phyloP scores from a whole-genome alignment of 2,888 invertebrate genomes.

The Agrotis segetum region DNA sequence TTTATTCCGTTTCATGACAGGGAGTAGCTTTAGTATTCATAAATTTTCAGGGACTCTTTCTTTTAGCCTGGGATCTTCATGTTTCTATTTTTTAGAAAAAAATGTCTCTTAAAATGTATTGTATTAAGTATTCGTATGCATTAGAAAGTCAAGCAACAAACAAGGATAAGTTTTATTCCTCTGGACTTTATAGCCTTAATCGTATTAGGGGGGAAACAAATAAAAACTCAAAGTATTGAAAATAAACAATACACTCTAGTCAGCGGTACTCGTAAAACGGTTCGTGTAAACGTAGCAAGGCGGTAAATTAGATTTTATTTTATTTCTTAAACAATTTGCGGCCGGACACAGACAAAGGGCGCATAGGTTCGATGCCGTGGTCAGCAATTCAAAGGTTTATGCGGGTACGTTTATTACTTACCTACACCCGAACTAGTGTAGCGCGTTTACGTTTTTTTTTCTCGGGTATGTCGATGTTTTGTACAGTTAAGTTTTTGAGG shows the following conservation, averaged over 20 bases:
- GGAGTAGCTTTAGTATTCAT: conserved; percentile 62
- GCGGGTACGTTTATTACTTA: conserved; percentile 89
- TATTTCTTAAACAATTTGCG: conserved; percentile 91
- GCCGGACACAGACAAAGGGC: conserved; percentile 88
- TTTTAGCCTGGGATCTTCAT: conserved; percentile 19
- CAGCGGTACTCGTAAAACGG: conserved; percentile 85
- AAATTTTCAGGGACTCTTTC: conserved; percentile 42
- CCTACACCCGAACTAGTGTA: conserved; percentile 77
- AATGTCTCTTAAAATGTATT: background rate
- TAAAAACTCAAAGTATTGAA: conserved; percentile 81
- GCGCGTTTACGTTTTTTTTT: conserved; percentile 53
- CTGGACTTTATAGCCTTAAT: conserved; percentile 72
- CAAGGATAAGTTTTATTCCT: conserved; percentile 69
- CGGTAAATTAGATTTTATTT: conserved; percentile 90
- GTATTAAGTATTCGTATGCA: conserved; percentile 14
- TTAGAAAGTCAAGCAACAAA: conserved; percentile 46
- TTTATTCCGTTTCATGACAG: conserved; percentile 62
- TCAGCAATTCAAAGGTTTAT: conserved; percentile 90
- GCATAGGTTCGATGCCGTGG: conserved; percentile 87
- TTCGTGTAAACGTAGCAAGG: conserved; percentile 87
- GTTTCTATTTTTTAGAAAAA: background rate
- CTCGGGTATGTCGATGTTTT: conserved; percentile 60
- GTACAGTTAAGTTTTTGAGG: background rate
- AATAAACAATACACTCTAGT: conserved; percentile 83
- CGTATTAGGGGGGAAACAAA: conserved; percentile 76